These are phyloP conservation scores for Hirtodrosophila duncani DNA, from an alignment of 2,888 invertebrate species.

Conservation along the genomic window DNA sequence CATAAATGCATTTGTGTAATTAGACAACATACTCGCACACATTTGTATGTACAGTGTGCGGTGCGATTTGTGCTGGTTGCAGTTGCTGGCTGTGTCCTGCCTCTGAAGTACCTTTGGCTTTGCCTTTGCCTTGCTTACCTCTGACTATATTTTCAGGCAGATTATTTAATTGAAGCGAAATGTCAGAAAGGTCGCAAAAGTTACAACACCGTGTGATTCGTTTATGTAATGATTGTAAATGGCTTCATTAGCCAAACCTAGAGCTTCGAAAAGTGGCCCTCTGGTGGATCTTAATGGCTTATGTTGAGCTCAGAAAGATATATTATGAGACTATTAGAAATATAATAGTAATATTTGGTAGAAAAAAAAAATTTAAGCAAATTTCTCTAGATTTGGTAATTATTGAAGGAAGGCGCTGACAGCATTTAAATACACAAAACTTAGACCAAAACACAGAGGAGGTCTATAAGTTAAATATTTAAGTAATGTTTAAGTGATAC, in stretches of 20 bases:
- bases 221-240: constrained; percentile 42
- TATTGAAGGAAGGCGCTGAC: too few relatives aligned
- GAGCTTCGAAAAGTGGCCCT: too few relatives aligned
- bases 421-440: too few relatives aligned
- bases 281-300: constrained; percentile 13
- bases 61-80: constrained; percentile 23
- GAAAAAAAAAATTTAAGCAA: too few relatives aligned
- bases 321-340: too few relatives aligned
- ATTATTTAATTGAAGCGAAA: constrained; percentile 54
- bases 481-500: too few relatives aligned
- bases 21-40: constrained; percentile 52
- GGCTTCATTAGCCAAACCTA: constrained; percentile 34
- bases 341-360: too few relatives aligned
- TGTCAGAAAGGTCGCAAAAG: constrained; percentile 33
- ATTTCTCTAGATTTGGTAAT: too few relatives aligned
- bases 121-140: background rate
- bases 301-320: background rate
- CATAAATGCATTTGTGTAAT: constrained; percentile 71
- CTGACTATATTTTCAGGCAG: constrained; percentile 27
- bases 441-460: too few relatives aligned
- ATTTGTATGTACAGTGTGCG: constrained; percentile 51
- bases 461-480: too few relatives aligned
- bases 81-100: too few relatives aligned
- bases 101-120: too few relatives aligned
- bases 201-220: constrained; percentile 28